Conservation (phyloP, 2,113 vertebrate genomes). For the Poeciliopsis turrubarensis region DNA sequence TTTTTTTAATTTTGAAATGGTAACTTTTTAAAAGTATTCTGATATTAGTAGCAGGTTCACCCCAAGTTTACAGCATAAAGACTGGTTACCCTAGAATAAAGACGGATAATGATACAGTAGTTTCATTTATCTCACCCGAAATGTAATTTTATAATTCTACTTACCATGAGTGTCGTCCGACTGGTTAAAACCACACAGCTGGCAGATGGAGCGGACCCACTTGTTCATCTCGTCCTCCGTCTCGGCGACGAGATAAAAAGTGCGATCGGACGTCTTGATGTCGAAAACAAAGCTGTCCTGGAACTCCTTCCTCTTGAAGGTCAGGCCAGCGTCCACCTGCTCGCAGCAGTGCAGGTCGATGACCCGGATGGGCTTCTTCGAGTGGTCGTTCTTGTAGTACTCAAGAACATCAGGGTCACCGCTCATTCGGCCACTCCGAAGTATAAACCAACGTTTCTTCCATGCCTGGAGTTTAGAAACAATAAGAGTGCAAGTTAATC, state of each 20-base stretch:
- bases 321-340: slow-evolving; percentile 95
- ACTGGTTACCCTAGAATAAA: not conserved
- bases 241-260: slow-evolving; percentile 97
- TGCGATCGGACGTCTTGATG: slow-evolving; percentile 96
- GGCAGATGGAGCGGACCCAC: slow-evolving; percentile 98
- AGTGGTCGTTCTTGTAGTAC: slow-evolving; percentile 98
- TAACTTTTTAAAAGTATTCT: not conserved
- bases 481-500: not conserved
- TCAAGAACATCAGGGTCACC: slow-evolving; percentile 97
- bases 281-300: slow-evolving; percentile 98
- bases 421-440: slow-evolving; percentile 97
- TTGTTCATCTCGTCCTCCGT: slow-evolving; percentile 99
- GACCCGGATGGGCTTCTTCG: slow-evolving; percentile 94
- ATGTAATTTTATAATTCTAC: not conserved
- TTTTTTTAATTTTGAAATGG: not conserved
- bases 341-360: slow-evolving; percentile 98
- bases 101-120: not conserved
- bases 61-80: too few species aligned
- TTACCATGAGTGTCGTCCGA: slow-evolving; percentile 92
- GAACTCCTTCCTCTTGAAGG: slow-evolving; percentile 98
- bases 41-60: not conserved
- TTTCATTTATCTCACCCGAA: not conserved
- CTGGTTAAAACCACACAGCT: slow-evolving; percentile 99
- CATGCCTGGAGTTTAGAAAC: slow-evolving; percentile 84
- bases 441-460: slow-evolving; percentile 99